Evolutionary conservation across 2,113 vertebrate species (phyloP).

Genomic region (Engraulis encrasicolus): DNA sequence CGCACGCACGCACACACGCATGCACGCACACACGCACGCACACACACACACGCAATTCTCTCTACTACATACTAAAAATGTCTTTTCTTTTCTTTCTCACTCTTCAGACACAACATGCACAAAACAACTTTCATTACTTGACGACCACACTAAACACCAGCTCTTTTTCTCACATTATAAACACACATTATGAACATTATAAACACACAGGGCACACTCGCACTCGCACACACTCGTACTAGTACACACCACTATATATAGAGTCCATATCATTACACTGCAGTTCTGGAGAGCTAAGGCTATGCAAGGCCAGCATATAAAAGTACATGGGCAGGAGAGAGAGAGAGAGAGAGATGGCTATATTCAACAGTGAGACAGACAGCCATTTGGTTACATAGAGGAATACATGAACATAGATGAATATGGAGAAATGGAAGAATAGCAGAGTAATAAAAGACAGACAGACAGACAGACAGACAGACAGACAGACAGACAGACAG

Average conservation of each 20-base stretch:
- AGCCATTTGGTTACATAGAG: background rate
- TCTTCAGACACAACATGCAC: too few relatives aligned
- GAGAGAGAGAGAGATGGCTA: constrained; percentile 9
- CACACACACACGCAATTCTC: too few relatives aligned
- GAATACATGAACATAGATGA: background rate
- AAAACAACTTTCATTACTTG: too few relatives aligned
- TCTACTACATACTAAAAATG: too few relatives aligned
- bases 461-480: background rate
- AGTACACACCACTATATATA: background rate
- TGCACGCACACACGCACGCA: too few relatives aligned
- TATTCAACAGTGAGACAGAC: background rate
- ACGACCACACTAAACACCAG: too few relatives aligned
- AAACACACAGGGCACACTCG: background rate
- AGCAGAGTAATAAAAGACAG: background rate
- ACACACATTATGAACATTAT: too few relatives aligned
- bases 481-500: background rate
- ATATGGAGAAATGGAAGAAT: background rate
- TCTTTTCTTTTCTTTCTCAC: too few relatives aligned
- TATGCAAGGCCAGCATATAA: background rate
- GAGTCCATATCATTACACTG: constrained; percentile 32
- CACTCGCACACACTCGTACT: background rate
- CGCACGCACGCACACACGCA: too few relatives aligned
- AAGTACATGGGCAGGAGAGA: background rate
- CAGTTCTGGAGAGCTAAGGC: constrained; percentile 54
- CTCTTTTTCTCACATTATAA: too few relatives aligned